A percentile compares a stretch with the other conserved stretches of the same genome.
Conservation (phyloP, 2,888 invertebrate genomes). For the Volucella inflata region DNA sequence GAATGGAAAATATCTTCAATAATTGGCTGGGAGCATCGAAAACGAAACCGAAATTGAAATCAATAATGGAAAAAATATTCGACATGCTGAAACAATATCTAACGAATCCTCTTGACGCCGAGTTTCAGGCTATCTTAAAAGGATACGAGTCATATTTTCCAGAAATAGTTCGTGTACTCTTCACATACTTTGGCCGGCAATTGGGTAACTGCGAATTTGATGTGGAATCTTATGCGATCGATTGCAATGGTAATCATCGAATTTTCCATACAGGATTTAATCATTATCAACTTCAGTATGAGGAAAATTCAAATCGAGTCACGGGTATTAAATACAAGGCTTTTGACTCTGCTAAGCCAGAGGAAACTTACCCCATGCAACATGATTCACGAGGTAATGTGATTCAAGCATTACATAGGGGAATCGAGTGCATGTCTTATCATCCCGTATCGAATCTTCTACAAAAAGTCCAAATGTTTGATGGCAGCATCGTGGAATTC, state of each 20-base stretch:
- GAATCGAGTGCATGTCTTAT: conserved; percentile 70
- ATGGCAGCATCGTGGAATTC: conserved; percentile 32
- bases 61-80: conserved; percentile 6
- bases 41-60: background rate
- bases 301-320: conserved; percentile 35
- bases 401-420: conserved; percentile 69
- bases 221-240: conserved; percentile 60
- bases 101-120: conserved; percentile 7
- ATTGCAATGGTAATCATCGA: conserved; percentile 68
- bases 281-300: conserved; percentile 50
- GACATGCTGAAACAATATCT: conserved; percentile 37
- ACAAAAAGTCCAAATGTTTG: conserved; percentile 13
- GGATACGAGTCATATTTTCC: conserved; percentile 4
- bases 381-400: conserved; percentile 75
- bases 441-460: conserved; percentile 62
- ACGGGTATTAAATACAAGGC: conserved; percentile 13
- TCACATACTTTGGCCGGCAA: conserved; percentile 40
- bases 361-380: conserved; percentile 25
- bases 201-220: conserved; percentile 52
- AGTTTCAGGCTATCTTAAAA: conserved; percentile 28
- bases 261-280: conserved; percentile 59
- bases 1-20: conserved; percentile 9
- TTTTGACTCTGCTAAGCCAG: conserved; percentile 6
- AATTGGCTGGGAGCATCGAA: conserved; percentile 13
- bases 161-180: conserved; percentile 40